These are phyloP conservation scores for Hirudinaria manillensis DNA, from an alignment of 2,888 invertebrate species.

Conservation along the genomic window DNA sequence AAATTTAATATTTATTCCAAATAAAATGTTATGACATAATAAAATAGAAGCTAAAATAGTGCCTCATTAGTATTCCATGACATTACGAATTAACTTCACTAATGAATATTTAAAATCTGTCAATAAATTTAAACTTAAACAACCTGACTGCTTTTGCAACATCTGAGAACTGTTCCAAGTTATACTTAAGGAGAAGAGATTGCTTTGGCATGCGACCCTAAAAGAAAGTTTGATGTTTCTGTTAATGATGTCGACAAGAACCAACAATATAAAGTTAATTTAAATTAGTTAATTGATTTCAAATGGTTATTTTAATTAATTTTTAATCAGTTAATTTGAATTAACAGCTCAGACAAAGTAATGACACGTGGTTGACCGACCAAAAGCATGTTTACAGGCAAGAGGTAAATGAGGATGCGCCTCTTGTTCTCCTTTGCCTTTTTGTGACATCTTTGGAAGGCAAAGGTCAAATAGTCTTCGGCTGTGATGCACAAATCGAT, in stretches of 20 bases:
- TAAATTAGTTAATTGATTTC: background rate
- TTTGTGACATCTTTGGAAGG: slow-evolving; percentile 82
- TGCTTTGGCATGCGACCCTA: slow-evolving; percentile 84
- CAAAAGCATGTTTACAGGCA: slow-evolving; percentile 92
- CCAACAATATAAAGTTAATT: background rate
- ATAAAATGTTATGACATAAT: too few species aligned
- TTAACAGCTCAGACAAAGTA: background rate
- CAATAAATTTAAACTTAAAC: background rate
- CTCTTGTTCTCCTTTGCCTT: slow-evolving; percentile 75
- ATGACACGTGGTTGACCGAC: slow-evolving; percentile 44
- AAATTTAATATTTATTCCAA: background rate
- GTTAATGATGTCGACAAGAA: background rate
- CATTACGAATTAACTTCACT: too few species aligned
- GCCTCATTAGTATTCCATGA: too few species aligned
- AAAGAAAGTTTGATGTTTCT: slow-evolving; percentile 35
- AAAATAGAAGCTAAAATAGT: too few species aligned
- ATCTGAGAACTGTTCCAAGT: slow-evolving; percentile 82
- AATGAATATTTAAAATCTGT: too few species aligned
- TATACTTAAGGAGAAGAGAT: slow-evolving; percentile 76
- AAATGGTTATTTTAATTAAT: background rate
- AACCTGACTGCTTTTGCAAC: slow-evolving; percentile 76
- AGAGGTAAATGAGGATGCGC: slow-evolving; percentile 84
- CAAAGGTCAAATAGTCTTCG: slow-evolving; percentile 83
- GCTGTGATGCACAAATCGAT: slow-evolving; percentile 58
- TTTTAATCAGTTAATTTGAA: background rate